Evolutionary conservation across 2,888 invertebrate genomes (phyloP), one percentile per base, ranked within the genome.

Genomic region (Andrena flavipes): DNA sequence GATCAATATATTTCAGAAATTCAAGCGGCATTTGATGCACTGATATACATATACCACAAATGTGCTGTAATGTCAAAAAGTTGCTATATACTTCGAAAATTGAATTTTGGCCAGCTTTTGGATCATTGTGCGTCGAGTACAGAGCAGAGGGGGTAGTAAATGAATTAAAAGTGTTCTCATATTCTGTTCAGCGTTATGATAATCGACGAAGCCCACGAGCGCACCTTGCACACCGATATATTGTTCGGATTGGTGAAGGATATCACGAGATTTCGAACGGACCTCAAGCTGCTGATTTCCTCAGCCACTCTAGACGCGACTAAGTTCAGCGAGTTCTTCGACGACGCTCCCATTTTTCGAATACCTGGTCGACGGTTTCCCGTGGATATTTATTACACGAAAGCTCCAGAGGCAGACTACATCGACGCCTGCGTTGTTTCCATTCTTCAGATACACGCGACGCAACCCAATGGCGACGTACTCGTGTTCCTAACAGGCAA

Each of bases 371-470:
- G 99, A 90, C 95, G 99, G 87, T 99, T 98, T 95, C 99, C 99
- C 1, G 99, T 99, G 0, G 98, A 99, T 93, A 99, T 99, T 91
- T 99, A 98, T 94, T 99, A 99, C 93, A 99, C 99, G 0, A 99
- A 99, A 95, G 99, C 99, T 0, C 99, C 99, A 0, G 99, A 99
- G 95, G 99, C 99, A 1, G 99, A 99, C 95, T 99, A 99, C 94
- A 97, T 99, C 65, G 99, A 99, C 94, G 99, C 99, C 0, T 97
- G 98, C 93, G 99, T 99, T n/a, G 98, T 99, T 0, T 98, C 99
- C 0, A 97, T 99, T 42, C 95, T 99, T 85, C 99, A 99, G 95
- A 99, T 99, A 89, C 99, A 99, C 94, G 97, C 99, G 6, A 99
- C 99, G 0, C 99, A 99, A 94, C 98, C 99, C 0, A 94, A 97